Evolutionary conservation across 2,888 invertebrate species (phyloP), one percentile per base, ranked within the genome.

Genomic region (Prionchulus punctatus): DNA sequence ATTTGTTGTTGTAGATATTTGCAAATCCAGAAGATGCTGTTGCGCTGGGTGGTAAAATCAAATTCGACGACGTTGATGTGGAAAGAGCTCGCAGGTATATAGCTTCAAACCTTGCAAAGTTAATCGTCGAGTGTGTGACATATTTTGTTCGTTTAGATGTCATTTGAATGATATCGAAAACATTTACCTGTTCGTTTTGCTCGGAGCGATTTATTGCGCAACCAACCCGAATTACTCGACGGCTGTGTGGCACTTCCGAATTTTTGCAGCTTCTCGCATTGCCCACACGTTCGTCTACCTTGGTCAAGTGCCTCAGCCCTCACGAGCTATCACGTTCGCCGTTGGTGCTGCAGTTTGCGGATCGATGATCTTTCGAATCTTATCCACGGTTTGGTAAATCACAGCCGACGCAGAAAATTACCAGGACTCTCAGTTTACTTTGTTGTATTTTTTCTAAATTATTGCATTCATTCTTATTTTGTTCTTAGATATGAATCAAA

Each of bases 151-250:
- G 72, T 73, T 7, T 70, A 82, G 82, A 64, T 82, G 81, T 15
- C 82, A 83, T 67, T 74, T 78, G 63, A 84, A 84, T 65, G 83
- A 84, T 67, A 67, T 83, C 70, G 83, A 83, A 71, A 84, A 82
- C 69, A 82, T 84, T 55, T 76, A 80, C 0, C 75, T 79, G 1
- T 84, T 82, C 67, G 76, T 81, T 68, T 64, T 81, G 18, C 70
- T 80, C 31, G 80, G 78, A 2, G 75, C 79, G 2, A 67, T 80
- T 56, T 84, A 81, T 72, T 66, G 81, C 57, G 73, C 79, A 28
- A 81, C 81, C 0, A 74, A 74, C 0, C 83, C 83, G 0, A 70
- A 70, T 54, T 67, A 72, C 3, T 64, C 58, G 53, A 76, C 62
- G 1, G 81, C 81, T 1, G 71, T 75, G 48, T 71, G 75, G 59